A percentile compares a stretch with the other conserved stretches of the same genome.
phyloP scores from a whole-genome alignment of 2,888 invertebrate genomes.

The Entomobrya multifasciata region DNA sequence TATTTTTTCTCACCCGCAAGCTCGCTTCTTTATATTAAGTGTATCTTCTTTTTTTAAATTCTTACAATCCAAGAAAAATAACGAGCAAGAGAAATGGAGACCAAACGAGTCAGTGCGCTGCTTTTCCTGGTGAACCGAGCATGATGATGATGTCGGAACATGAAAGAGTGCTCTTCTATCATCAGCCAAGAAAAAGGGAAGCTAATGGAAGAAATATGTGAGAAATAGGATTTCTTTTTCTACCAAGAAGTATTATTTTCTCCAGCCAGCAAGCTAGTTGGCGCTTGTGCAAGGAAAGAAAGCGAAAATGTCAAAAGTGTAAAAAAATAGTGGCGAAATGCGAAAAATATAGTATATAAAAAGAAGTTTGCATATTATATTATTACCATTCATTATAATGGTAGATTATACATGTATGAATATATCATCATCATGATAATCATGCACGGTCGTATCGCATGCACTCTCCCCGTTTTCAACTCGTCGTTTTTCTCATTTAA shows the following conservation, averaged over 20 bases:
- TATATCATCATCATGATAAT: not conserved
- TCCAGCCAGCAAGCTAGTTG: conserved; percentile 22
- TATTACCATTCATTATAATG: not conserved
- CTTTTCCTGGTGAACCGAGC: not conserved
- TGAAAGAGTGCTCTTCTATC: conserved; percentile 16
- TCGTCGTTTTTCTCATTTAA: conserved; percentile 32
- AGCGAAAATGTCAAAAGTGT: conserved; percentile 48
- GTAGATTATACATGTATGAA: not conserved
- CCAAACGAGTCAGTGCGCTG: not conserved
- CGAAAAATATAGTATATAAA: not conserved
- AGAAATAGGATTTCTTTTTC: conserved; percentile 55
- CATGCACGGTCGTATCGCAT: conserved; percentile 2
- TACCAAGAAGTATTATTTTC: conserved; percentile 27
- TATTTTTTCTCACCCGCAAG: conserved; percentile 6
- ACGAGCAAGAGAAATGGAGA: conserved; percentile 11
- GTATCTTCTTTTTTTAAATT: no score
- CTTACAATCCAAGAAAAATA: conserved; percentile 30
- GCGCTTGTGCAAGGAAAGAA: conserved; percentile 10
- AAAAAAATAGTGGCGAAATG: conserved; percentile 3
- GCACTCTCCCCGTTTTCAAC: conserved; percentile 5
- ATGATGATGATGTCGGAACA: conserved; percentile 3
- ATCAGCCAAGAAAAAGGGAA: conserved; percentile 23
- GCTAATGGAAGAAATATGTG: conserved; percentile 64
- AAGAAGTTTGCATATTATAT: not conserved
- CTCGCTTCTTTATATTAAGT: conserved; percentile 25